Evolutionary conservation across 2,113 vertebrate genomes (phyloP), one percentile per base, ranked within the genome.

Genomic region (Platysternon megacephalum): DNA sequence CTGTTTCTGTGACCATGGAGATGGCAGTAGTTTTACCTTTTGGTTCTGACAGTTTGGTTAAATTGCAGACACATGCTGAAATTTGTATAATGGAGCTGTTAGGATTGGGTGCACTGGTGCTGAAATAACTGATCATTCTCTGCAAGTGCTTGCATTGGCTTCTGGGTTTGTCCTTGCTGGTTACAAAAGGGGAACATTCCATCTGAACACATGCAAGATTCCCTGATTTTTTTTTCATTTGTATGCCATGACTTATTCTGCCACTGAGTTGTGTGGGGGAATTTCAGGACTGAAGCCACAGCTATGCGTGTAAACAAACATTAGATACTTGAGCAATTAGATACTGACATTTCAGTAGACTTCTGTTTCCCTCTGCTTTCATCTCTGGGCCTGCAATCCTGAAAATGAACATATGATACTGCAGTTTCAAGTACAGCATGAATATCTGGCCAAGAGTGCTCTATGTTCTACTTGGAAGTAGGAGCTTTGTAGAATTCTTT

Each of bases 71-170:
- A 51, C 11, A 14, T 48, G 2, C 68, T 87, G 82, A 51, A 44
- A 46, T 72, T 12, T 82, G 55, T 44, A 14, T 49, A 44, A 22
- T 11, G 17, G 9, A 44, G 74, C 6, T 51, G 84, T 89, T 0
- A 46, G 81, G 49, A 12, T 6, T 79, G 1, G 0, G 74, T 76
- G 72, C 11, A 12, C 3, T 44, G 81, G 0, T 46, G 42, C 91
- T 82, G 86, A 84, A 19, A 46, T 82, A 28, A 51, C 80, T 29
- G 44, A 74, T 51, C 3, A 12, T 28, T 2, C 68, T 29, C 49
- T 7, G n/a, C 32, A 1, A 0, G 0, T 9, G 44, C 2, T 0
- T 3, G 24, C 55, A 46, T 78, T 78, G 13, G 22, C 24, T 28
- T 78, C 74, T 46, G 35, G 22, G 4, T 85, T 46, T 19, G 72